Evolutionary conservation across 1,140 invertebrate genomes (phyloP), one percentile per base, ranked within the genome.

Genomic region (Drosophila lacertosa): DNA sequence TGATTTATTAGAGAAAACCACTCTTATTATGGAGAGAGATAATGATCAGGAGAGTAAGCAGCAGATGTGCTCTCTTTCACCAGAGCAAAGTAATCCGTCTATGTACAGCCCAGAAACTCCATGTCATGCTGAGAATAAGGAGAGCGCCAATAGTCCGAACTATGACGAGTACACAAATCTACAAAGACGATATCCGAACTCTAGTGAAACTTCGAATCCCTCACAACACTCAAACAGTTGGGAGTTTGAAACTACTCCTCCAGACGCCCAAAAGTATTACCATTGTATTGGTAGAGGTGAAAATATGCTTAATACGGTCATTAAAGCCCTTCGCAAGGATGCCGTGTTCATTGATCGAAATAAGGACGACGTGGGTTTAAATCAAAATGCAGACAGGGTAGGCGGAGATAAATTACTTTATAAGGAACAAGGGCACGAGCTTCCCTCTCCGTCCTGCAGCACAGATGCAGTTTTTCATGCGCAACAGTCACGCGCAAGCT

Each of bases 381-480:
- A 84, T n/a, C 70, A 81, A 29, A 88, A 63, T 33, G 78, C 73
- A 4, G 78, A 89, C 4, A 26, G 67, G 20, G 42, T 68, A 11
- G 60, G 60, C 4, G 74, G 59, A 1, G 82, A 86, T 22, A 86
- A 86, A 50, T 39, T 86, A 13, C 33, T 88, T 6, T 86, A 86
- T 22, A 88, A 88, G 64, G 83, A 82, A 32, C 64, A 78, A 24
- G 37, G 20, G 9, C 55, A 65, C 7, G 60, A 68, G 24, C 35
- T 48, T 89, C 72, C 89, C 89, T 91, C 60, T 58, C 86, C 40
- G 90, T 92, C 80, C 62, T 91, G 60, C 32, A 37, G 91, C 54
- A 89, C 63, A 26, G 55, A 67, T 32, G 60, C 33, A 4, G 35
- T 24, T 1, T 64, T 48, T 13, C 18, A 91, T 18, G 26, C 37